These are phyloP conservation scores for Lepidocyrtinus sp. DNA, from an alignment of 2,888 invertebrate genomes.

Conservation along the genomic window DNA sequence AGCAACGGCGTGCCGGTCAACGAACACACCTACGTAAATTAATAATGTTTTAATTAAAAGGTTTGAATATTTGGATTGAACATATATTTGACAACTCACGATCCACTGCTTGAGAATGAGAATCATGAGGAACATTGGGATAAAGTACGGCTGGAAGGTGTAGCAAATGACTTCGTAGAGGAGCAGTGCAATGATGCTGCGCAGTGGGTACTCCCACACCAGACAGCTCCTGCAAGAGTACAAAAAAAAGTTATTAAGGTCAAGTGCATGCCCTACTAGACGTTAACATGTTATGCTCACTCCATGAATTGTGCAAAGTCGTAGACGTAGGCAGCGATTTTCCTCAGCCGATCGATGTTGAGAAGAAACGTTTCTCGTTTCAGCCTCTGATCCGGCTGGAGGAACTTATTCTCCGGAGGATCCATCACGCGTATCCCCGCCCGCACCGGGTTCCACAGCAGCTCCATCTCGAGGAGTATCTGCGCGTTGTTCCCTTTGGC, in stretches of 20 bases:
- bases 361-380: conserved; percentile 94
- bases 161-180: conserved; percentile 91
- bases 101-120: conserved; percentile 84
- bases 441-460: conserved; percentile 92
- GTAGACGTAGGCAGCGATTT: conserved; percentile 89
- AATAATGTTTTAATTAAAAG: conserved; percentile 13
- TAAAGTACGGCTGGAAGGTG: conserved; percentile 96
- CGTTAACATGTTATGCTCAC: too few relatives aligned
- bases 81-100: conserved; percentile 73
- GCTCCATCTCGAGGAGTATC: conserved; percentile 91
- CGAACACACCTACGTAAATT: conserved; percentile 72
- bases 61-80: neutral
- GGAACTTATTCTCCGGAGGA: conserved; percentile 95
- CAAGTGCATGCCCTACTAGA: neutral
- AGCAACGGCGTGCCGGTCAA: conserved; percentile 64
- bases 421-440: conserved; percentile 85
- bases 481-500: conserved; percentile 95
- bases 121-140: conserved; percentile 86
- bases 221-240: conserved; percentile 85
- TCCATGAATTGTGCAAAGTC: conserved; percentile 93
- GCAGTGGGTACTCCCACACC: conserved; percentile 94
- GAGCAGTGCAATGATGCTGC: conserved; percentile 87
- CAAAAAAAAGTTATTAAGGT: conserved; percentile 8
- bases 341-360: conserved; percentile 93
- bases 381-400: conserved; percentile 95